A percentile compares a stretch with the other conserved stretches of the same genome.
These are phyloP conservation scores for Adrianichthys oophorus DNA, from an alignment of 2,797 vertebrate species.

Conservation along the genomic window DNA sequence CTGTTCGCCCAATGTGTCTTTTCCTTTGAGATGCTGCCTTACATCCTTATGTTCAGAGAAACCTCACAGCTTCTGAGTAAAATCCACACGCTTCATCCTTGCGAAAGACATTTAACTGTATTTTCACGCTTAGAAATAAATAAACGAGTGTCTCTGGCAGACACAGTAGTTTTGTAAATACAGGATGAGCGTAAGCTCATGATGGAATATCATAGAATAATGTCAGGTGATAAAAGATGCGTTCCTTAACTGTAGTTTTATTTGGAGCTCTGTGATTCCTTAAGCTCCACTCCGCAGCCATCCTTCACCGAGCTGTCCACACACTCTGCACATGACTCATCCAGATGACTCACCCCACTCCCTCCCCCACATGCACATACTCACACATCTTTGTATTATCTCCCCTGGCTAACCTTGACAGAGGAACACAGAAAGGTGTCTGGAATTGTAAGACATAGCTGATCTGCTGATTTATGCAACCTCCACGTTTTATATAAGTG, in stretches of 20 bases:
- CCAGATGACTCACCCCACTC: conserved; percentile 71
- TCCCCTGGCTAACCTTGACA: conserved; percentile 79
- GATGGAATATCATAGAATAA: not conserved
- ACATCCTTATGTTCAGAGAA: conserved; percentile 28
- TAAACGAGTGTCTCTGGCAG: conserved; percentile 13
- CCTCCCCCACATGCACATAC: conserved; percentile 52
- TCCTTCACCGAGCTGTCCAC: conserved; percentile 63
- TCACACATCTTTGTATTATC: conserved; percentile 77
- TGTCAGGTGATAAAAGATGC: conserved; percentile 17
- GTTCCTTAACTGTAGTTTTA: conserved; percentile 11
- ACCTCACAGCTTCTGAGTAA: conserved; percentile 49
- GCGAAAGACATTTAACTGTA: conserved; percentile 26
- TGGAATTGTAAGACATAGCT: conserved; percentile 52
- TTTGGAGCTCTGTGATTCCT: conserved; percentile 34
- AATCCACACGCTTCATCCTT: conserved; percentile 22
- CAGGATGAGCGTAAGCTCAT: conserved; percentile 4
- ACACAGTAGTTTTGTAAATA: conserved; percentile 15
- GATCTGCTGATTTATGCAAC: conserved; percentile 36
- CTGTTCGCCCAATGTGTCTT: conserved; percentile 12
- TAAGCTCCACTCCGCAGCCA: conserved; percentile 49
- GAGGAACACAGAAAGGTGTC: conserved; percentile 60
- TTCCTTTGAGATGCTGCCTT: conserved; percentile 23
- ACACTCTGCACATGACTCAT: conserved; percentile 81
- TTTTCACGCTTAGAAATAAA: conserved; percentile 37
- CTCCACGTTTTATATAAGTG: conserved; percentile 54